Conservation (phyloP, 1,140 invertebrate species). For the Drosophila ambigua region DNA sequence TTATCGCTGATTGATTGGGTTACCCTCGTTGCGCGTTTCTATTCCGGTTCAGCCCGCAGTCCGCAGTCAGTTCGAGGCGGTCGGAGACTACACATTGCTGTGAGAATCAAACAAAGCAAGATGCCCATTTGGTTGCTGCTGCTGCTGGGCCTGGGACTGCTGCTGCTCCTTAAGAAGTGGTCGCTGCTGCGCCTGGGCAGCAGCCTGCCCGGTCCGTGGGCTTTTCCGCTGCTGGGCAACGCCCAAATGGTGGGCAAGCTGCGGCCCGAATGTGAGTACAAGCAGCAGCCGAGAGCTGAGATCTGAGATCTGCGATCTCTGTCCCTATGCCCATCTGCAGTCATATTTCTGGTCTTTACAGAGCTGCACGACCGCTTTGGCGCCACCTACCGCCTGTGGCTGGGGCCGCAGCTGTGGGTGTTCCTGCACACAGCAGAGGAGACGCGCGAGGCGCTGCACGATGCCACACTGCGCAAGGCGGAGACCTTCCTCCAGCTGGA, state of each 20-base stretch:
- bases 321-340: slow-evolving; percentile 18
- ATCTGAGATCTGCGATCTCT: too few species aligned
- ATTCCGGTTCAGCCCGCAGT: too few species aligned
- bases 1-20: too few species aligned
- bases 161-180: slow-evolving; percentile 41
- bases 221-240: slow-evolving; percentile 72
- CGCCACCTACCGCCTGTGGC: slow-evolving; percentile 69
- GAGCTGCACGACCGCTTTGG: slow-evolving; percentile 58
- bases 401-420: slow-evolving; percentile 75
- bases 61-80: not conserved
- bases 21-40: too few species aligned
- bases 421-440: slow-evolving; percentile 74
- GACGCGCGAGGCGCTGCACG: slow-evolving; percentile 66
- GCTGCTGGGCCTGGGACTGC: slow-evolving; percentile 9
- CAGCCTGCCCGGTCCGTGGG: slow-evolving; percentile 67
- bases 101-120: not conserved
- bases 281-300: not conserved
- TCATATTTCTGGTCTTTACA: slow-evolving; percentile 66
- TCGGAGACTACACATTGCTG: not conserved
- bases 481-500: slow-evolving; percentile 66
- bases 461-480: slow-evolving; percentile 59
- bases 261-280: slow-evolving; percentile 72
- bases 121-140: slow-evolving; percentile 51
- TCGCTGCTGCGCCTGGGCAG: slow-evolving; percentile 41
- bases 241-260: slow-evolving; percentile 76